Evolutionary conservation across 2,797 vertebrate genomes (phyloP).

Genomic region (Pseudochirops corinnae): DNA sequence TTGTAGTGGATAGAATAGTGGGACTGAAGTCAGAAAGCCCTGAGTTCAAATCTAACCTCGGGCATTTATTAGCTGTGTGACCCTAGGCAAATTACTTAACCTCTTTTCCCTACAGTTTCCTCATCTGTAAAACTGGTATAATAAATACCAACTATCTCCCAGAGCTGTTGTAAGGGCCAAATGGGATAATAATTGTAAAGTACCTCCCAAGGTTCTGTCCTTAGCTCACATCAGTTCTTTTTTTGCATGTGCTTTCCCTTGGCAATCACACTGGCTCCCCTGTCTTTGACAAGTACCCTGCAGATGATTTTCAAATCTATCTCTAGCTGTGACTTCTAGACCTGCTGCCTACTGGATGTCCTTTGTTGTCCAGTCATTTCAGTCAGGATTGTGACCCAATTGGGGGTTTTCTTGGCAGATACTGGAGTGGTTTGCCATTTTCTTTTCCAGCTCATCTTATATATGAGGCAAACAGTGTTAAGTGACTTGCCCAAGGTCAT

Average conservation of each 20-base stretch:
- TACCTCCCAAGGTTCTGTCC: not conserved
- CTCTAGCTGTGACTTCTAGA: not conserved
- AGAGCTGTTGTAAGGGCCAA: not conserved
- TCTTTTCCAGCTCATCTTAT: not conserved
- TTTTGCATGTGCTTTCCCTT: not conserved
- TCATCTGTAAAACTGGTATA: not conserved
- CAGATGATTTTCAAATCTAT: not conserved
- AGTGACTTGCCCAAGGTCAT: not conserved
- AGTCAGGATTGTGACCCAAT: not conserved
- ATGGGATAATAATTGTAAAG: not conserved
- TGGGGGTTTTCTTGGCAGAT: not conserved
- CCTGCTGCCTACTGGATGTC: not conserved
- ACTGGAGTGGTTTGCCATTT: not conserved
- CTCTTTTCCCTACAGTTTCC: not conserved
- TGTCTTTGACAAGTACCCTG: not conserved
- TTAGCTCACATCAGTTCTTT: not conserved
- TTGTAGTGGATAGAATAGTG: not conserved
- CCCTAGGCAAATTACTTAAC: not conserved
- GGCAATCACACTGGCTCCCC: not conserved
- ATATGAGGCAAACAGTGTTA: not conserved
- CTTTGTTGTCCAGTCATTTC: not conserved
- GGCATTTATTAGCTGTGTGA: not conserved
- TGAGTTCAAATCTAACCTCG: not conserved
- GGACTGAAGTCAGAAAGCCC: not conserved
- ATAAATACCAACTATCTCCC: not conserved